These are phyloP conservation scores for Siniperca undulata DNA, from an alignment of 2,797 vertebrate species.

Conservation along the genomic window DNA sequence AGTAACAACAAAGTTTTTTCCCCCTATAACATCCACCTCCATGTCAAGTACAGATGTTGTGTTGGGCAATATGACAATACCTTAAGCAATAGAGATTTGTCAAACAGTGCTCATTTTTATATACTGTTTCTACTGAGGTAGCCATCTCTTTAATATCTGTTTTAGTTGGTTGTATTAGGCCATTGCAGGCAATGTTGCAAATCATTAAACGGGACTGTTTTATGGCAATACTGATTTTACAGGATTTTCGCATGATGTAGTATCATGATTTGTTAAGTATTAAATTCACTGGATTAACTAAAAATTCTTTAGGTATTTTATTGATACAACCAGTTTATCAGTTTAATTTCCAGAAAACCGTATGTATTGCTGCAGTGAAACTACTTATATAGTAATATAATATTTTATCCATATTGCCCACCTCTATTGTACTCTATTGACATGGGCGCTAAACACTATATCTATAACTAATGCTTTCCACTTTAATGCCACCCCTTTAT, in stretches of 20 bases:
- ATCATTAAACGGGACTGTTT: background rate
- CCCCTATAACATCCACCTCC: conserved; percentile 21
- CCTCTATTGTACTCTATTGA: conserved; percentile 40
- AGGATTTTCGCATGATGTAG: background rate
- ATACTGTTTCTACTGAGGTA: background rate
- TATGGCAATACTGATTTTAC: background rate
- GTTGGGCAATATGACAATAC: conserved; percentile 56
- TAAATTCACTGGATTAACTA: background rate
- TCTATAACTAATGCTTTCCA: conserved; percentile 58
- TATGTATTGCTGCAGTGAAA: background rate
- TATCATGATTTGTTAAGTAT: background rate
- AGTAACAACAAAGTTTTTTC: conserved; percentile 10
- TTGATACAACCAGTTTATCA: background rate
- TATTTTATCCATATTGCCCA: conserved; percentile 57
- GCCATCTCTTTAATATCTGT: background rate
- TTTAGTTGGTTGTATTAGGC: background rate
- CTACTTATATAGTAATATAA: background rate
- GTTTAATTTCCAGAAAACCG: background rate
- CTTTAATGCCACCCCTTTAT: conserved; percentile 31
- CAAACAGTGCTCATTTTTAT: background rate
- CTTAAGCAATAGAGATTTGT: background rate
- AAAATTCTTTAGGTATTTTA: background rate
- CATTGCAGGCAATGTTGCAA: background rate
- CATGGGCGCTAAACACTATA: conserved; percentile 35
- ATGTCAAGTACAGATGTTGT: conserved; percentile 28